Base-by-base conservation (phyloP, 2,888 invertebrate species). In the Scaptodrosophila latifasciaeformis region DNA sequence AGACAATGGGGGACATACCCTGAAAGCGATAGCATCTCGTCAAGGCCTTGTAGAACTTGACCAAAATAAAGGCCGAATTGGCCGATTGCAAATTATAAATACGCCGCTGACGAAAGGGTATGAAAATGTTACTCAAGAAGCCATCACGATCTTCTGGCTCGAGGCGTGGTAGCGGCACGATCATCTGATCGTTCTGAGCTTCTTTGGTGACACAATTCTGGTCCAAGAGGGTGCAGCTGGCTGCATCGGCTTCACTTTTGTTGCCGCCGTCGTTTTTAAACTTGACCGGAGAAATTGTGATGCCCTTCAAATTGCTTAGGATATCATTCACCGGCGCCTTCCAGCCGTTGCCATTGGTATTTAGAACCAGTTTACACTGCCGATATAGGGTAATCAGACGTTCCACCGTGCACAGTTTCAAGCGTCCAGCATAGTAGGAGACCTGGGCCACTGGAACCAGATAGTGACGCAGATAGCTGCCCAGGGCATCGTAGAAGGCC, bases 291-390 rank as follows among this genome's bases (percentile, higher is more conserved):
- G 53, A 40, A 2, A 69, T 57, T 1, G 43, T 29, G 1, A 49
- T 39, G 0, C 10, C n/a, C 27, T 48, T 51, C 1, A 70, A 27
- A 29, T 56, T 62, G 1, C 48, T 39, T 2, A 65, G 63, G 12
- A 84, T 70, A 55, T 85, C 72, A 2, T 27, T 37, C 0, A 67
- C 52, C 0, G 85, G 79, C 4, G 59, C 13, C 21, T 50, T 69
- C 86, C 86, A 86, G 7, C 83, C 84, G 53, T 86, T 86, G 10
- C 86, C 86, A 53, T 86, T 83, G 1, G 86, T 86, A 52, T 86
- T 86, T 7, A 86, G 68, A 18, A 70, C 62, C 1, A 51, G 21
- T 54, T 74, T 82, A 29, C 84, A 83, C 52, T 85, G 77, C 1
- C 71, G 65, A 50, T 78, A 82, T 0, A 86, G 57, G 2, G 62